These are phyloP conservation scores for Setophaga petechia DNA, from an alignment of 2,113 vertebrate genomes.

Conservation along the genomic window DNA sequence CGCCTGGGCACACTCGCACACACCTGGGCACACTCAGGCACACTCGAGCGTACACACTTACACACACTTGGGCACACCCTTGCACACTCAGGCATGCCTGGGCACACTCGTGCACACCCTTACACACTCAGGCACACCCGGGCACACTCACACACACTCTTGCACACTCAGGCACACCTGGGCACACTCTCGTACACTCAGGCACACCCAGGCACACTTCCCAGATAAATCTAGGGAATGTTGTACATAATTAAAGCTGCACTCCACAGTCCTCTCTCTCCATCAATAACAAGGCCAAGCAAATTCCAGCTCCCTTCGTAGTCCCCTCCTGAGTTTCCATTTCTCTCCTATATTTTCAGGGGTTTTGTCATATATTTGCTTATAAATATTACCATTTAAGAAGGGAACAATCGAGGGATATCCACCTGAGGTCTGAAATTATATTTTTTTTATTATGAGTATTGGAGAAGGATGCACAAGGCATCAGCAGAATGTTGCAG, in stretches of 20 bases:
- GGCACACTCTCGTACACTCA: too few species aligned
- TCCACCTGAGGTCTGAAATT: not conserved
- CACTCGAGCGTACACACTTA: too few species aligned
- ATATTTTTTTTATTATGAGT: not conserved
- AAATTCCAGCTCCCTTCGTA: not conserved
- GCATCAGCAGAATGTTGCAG: conserved; percentile 44
- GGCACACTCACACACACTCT: too few species aligned
- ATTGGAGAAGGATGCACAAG: not conserved
- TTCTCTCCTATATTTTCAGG: not conserved
- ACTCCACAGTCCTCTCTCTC: not conserved
- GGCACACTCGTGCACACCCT: too few species aligned
- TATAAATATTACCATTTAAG: not conserved
- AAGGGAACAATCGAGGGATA: not conserved
- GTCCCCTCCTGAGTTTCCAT: not conserved
- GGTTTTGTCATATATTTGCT: not conserved
- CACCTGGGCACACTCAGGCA: too few species aligned
- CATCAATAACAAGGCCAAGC: not conserved
- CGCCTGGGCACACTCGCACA: too few species aligned
- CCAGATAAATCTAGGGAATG: not conserved
- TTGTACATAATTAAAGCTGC: not conserved
- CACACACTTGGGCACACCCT: too few species aligned
- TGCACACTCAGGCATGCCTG: too few species aligned
- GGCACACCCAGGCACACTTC: not conserved
- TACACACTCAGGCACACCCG: too few species aligned
- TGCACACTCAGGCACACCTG: too few species aligned